Percentiles rank a stretch among this genome's conserved stretches.
Conservation (phyloP, 1,140 invertebrate genomes). For the Cydia strobilella region DNA sequence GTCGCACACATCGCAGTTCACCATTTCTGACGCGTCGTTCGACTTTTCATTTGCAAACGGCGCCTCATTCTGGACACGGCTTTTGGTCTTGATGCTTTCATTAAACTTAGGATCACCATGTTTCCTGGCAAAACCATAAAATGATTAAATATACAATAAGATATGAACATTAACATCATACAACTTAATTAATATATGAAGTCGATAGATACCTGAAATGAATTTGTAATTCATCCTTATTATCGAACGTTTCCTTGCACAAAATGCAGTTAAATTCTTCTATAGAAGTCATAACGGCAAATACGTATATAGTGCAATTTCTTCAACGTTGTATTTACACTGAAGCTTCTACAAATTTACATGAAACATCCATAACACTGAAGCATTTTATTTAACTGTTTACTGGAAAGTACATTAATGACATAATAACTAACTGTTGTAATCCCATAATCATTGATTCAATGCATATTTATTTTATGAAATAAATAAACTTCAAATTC, state of each 20-base stretch:
- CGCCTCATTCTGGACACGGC: slow-evolving; percentile 44
- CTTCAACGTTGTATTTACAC: slow-evolving; percentile 20
- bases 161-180: slow-evolving; percentile 19
- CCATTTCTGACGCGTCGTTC: slow-evolving; percentile 58
- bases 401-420: neutral
- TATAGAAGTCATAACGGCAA: slow-evolving; percentile 51
- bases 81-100: slow-evolving; percentile 50
- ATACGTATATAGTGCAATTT: neutral
- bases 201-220: slow-evolving; percentile 68
- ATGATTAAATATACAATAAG: slow-evolving; percentile 34
- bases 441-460: neutral
- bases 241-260: slow-evolving; percentile 67
- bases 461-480: neutral
- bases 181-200: neutral
- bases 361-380: neutral
- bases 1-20: slow-evolving; percentile 82
- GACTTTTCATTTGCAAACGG: slow-evolving; percentile 46
- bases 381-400: neutral
- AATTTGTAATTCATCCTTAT: slow-evolving; percentile 68
- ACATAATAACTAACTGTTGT: neutral
- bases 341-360: neutral
- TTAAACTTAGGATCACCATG: slow-evolving; percentile 70
- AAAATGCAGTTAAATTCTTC: slow-evolving; percentile 69
- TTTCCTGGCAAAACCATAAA: slow-evolving; percentile 54
- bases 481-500: slow-evolving; percentile 15